A percentile compares a stretch with the other conserved stretches of the same genome.
Conservation (phyloP, 1,140 invertebrate species). For the Chironomus striatipennis region DNA sequence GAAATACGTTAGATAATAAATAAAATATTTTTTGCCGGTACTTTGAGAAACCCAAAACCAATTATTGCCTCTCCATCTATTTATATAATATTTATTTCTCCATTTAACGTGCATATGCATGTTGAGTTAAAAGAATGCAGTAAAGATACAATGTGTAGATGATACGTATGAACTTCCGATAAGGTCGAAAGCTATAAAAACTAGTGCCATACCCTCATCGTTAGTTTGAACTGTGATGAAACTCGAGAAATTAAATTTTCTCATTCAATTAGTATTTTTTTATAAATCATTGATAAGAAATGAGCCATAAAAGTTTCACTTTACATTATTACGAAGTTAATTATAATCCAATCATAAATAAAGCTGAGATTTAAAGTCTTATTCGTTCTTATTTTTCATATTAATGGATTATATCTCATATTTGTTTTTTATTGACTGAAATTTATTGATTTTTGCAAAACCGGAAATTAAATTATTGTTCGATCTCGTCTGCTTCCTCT, state of each 20-base stretch:
- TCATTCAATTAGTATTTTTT: slow-evolving; percentile 6
- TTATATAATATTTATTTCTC: no score
- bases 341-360: not conserved
- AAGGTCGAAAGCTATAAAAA: no score
- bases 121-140: no score
- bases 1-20: no score
- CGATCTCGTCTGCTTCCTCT: not conserved
- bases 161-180: no score
- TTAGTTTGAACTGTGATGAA: not conserved
- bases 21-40: no score
- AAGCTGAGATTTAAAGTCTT: no score
- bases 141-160: no score
- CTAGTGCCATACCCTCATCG: no score
- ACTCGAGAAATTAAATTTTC: slow-evolving; percentile 4
- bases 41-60: no score
- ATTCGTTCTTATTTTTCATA: not conserved
- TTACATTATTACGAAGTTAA: not conserved
- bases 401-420: not conserved
- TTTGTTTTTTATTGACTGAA: not conserved
- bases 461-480: not conserved
- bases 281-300: slow-evolving; percentile 15
- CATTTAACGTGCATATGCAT: no score
- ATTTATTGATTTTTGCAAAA: not conserved
- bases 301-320: slow-evolving; percentile 12
- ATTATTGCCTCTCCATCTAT: no score